Base-by-base conservation (phyloP, 2,113 vertebrate species). In the Isichthys henryi region DNA sequence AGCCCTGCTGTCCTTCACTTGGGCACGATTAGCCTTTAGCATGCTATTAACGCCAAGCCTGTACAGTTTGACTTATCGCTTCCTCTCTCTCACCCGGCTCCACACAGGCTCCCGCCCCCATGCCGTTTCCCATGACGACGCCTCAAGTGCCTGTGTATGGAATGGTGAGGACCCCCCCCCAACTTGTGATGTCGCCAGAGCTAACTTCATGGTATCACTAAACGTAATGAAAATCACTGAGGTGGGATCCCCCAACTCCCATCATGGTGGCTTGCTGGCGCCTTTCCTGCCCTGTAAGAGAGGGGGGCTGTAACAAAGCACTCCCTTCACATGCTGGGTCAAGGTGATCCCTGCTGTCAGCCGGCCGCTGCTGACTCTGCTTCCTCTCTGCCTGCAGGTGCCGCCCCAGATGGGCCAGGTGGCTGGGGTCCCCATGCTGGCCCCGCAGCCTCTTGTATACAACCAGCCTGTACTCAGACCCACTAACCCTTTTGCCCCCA, bases 61-160 rank as follows among this genome's bases (percentile, higher is more conserved):
- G 23, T 84, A 11, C 21, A 4, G 17, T 21, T 45, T 48, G n/a
- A 27, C 74, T 56, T 17, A 23, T n/a, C 0, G 0, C 43, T 5
- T 11, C 39, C 39, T 91, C 89, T 92, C 0, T 46, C 11, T 70
- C 62, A 70, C 91, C 92, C 7, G 53, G 27, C 83, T 89, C 90
- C 8, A 92, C 94, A 92, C 89, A 96, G 95, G 96, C 97, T 95
- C 96, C 96, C 89, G 95, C 97, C 92, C 96, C 97, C 86, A 94
- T 97, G 91, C 91, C 96, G 49, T 97, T 96, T 92, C 96, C 97
- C 90, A 92, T 97, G 96, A 96, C 96, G 92, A 96, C 97, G 93
- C 96, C 97, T 92, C 97, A 98, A 97, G 96, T 97, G 96, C 97
- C 97, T 97, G 94, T 97, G 91, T 98, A 97, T 94, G 96, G 97